phyloP scores from a whole-genome alignment of 2,797 vertebrate species.

The Cyclopterus lumpus region DNA sequence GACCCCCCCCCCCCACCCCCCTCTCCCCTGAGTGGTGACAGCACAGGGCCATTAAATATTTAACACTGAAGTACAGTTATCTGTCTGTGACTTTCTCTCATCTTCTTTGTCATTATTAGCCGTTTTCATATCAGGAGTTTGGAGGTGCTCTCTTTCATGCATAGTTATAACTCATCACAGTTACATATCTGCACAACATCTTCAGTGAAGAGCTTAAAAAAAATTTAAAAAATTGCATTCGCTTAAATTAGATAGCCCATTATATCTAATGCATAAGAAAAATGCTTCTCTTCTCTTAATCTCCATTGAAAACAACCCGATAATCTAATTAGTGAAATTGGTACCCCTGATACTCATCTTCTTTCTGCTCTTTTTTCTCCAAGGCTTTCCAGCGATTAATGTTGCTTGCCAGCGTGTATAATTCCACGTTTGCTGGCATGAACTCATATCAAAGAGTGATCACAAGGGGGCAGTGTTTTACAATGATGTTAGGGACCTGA shows the following conservation, averaged over 20 bases:
- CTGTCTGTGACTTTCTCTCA: conserved; percentile 57
- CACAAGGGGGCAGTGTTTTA: conserved; percentile 80
- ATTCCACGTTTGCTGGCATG: conserved; percentile 20
- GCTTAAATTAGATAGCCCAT: background rate
- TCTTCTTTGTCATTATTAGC: conserved; percentile 40
- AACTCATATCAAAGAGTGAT: conserved; percentile 36
- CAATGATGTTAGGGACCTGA: conserved; percentile 47
- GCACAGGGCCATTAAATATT: conserved; percentile 69
- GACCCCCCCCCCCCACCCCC: conserved; percentile 30
- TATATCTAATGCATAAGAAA: background rate
- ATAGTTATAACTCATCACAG: background rate
- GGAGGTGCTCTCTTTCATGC: conserved; percentile 25
- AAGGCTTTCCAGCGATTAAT: conserved; percentile 13
- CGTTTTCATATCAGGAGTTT: conserved; percentile 26
- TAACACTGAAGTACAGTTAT: conserved; percentile 56
- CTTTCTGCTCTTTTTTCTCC: conserved; percentile 7
- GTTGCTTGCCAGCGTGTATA: conserved; percentile 16
- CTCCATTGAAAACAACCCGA: conserved; percentile 8
- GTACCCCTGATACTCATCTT: conserved; percentile 19
- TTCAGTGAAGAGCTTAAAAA: background rate
- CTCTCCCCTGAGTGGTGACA: conserved; percentile 50
- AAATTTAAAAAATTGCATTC: background rate
- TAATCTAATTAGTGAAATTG: conserved; percentile 35
- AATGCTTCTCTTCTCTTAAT: conserved; percentile 11
- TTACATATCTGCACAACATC: background rate